Evolutionary conservation across 2,797 vertebrate species (phyloP), one percentile per base, ranked within the genome.

Genomic region (Cygnus olor): DNA sequence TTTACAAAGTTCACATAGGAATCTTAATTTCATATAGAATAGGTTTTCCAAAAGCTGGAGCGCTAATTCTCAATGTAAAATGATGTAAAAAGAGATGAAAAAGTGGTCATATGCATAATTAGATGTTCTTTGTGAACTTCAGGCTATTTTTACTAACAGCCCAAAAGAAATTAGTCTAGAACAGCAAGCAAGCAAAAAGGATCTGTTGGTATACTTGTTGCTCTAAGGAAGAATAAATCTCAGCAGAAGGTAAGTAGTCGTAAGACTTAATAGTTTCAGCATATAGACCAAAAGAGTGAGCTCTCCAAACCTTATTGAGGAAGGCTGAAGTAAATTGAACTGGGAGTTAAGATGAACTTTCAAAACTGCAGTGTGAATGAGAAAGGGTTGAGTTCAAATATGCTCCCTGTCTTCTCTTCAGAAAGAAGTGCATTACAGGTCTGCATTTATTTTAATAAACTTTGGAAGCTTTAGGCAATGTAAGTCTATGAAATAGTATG

Each of bases 301-400:
- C 63, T 84, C 18, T 84, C 58, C 76, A 32, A 53, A 88, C 63
- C 80, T 69, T 88, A 78, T 0, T 54, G 69, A 71, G 45, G 65
- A 92, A 88, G 57, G 34, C 85, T 7, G 16, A 76, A 84, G 56
- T 90, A 86, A 94, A 79, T 58, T 93, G 64, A 90, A 82, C 47
- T 82, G 66, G 71, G 63, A 85, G 85, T 90, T 86, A 88, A 84
- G 32, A 76, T 73, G 76, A 77, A 85, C 38, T 90, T 93, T 51
- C 19, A 14, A 10, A 86, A 82, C n/a, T 58, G 24, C 8, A 32
- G 0, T 44, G 51, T 79, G 70, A 81, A 54, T 70, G 47, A 66
- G 51, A 66, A 88, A 40, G 44, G 14, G n/a, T n/a, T n/a, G n/a
- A n/a, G n/a, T n/a, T n/a, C n/a, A n/a, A n/a, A n/a, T n/a, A n/a